Base-by-base conservation (phyloP, 2,888 invertebrate species). In the Drosophila fungiperda region DNA sequence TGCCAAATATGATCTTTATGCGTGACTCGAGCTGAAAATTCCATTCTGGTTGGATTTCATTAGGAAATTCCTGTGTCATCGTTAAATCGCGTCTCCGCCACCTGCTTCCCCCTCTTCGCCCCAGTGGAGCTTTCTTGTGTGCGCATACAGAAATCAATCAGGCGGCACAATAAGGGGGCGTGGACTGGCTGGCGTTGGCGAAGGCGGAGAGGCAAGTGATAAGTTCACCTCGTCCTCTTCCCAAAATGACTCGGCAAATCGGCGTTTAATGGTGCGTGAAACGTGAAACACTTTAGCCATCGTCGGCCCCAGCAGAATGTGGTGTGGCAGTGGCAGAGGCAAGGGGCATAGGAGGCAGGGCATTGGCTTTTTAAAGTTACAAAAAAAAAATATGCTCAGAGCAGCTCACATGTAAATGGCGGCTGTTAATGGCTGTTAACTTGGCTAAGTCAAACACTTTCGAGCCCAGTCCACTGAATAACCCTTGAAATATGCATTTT, bases 221-320 rank as follows among this genome's bases (percentile, higher is more conserved):
- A 76, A 76, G 66, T 72, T 52, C 54, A 26, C 8, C 35, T 20
- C 42, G 36, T 58, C 68, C 66, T 33, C 59, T 29, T 29, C 65
- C 65, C 65, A 78, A 86, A 86, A 84, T 86, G 84, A 86, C 82
- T 86, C 75, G 82, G 79, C 87, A 84, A 84, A 84, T 84, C 79
- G 83, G 74, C 75, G 87, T 84, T 86, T 73, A 87, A 87, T 87
- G 87, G 85, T 76, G 87, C 87, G 87, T 86, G 82, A 87, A 87
- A 87, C 84, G 87, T 86, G 85, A 86, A 86, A 87, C 83, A 85
- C 87, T 87, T 85, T 87, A 82, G 83, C 80, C 69, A 86, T 73
- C 84, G 76, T 71, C 57, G 58, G 61, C 59, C 45, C n/a, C 40
- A n/a, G n/a, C 45, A 42, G 33, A 29, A 53, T 35, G 49, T 29